Base-by-base conservation (phyloP, 1,140 invertebrate genomes). In the Brachionus rotundiformis region DNA sequence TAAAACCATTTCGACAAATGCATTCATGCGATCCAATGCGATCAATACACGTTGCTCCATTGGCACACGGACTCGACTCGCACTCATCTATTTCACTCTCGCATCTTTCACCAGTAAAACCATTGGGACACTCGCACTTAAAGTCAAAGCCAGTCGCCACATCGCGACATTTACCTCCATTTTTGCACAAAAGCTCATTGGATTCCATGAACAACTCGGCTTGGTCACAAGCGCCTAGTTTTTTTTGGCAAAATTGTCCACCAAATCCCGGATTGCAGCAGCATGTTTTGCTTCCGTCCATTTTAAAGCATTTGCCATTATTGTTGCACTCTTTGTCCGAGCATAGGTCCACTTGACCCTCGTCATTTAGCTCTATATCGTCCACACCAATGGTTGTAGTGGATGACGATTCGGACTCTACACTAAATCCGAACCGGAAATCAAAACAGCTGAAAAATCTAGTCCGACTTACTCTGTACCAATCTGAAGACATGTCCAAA, bases 71-170 rank as follows among this genome's bases (percentile, higher is more conserved):
- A 82, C 91, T 63, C 19, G 88, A 89, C 5, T 90, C 89, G 87
- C 96, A 98, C 85, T 98, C 95, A 85, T 98, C 94, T 19, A 96
- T 93, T 83, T 97, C 95, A 0, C 92, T 90, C 73, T 83, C 77
- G 44, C 83, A 83, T 4, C 63, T 83, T 13, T 33, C 19, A 27
- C 83, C 83, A n/a, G 47, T 82, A 61, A 54, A 81, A 59, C 49
- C 68, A 23, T 16, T 71, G 3, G 65, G 29, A 80, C 83, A 83
- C 10, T 75, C 39, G 47, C 83, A 83, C 27, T 33, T 41, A 47
- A 75, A 82, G 41, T 54, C 68, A 41, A 39, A 68, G 10, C 13
- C 39, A 23, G 65, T 33, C 7, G 6, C 36, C 11, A 63, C 5
- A 47, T 68, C 54, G 13, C 16, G 23, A 39, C 81, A 82, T 59